Percentiles rank a stretch among this genome's conserved stretches.
These are phyloP conservation scores for Brachyptera risi DNA, from an alignment of 2,888 invertebrate species.

Conservation along the genomic window DNA sequence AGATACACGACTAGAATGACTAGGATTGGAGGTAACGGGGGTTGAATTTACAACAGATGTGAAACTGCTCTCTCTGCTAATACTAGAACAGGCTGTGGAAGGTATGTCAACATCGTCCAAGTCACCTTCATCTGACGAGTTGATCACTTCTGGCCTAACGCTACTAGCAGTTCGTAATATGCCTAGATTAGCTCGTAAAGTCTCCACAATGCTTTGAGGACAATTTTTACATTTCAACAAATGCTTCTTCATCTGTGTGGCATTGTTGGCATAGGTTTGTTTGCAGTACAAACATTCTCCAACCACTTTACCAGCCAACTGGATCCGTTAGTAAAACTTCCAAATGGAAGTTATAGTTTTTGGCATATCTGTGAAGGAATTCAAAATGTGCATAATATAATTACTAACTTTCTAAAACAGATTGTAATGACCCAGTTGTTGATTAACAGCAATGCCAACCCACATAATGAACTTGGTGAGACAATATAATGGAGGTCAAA, in stretches of 20 bases:
- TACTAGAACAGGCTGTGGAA: background rate
- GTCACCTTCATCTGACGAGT: background rate
- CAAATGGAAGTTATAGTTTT: no score
- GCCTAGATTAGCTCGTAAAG: background rate
- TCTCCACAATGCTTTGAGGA: background rate
- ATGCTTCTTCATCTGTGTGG: background rate
- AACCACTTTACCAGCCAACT: no score
- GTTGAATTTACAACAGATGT: background rate
- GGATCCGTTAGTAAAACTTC: no score
- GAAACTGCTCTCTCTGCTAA: background rate
- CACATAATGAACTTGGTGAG: no score
- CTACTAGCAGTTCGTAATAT: background rate
- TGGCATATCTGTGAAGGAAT: no score
- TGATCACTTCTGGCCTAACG: background rate
- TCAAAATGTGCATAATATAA: no score
- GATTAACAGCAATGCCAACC: background rate
- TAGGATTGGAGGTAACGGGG: no score
- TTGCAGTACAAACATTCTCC: no score
- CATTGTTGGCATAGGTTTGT: background rate
- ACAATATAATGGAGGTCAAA: no score
- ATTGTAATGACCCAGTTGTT: background rate
- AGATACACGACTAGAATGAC: background rate
- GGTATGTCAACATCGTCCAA: background rate
- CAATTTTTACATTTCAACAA: background rate
- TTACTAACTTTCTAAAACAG: no score